Evolutionary conservation across 2,113 vertebrate species (phyloP), one percentile per base, ranked within the genome.

Genomic region (Hystrix cristata): DNA sequence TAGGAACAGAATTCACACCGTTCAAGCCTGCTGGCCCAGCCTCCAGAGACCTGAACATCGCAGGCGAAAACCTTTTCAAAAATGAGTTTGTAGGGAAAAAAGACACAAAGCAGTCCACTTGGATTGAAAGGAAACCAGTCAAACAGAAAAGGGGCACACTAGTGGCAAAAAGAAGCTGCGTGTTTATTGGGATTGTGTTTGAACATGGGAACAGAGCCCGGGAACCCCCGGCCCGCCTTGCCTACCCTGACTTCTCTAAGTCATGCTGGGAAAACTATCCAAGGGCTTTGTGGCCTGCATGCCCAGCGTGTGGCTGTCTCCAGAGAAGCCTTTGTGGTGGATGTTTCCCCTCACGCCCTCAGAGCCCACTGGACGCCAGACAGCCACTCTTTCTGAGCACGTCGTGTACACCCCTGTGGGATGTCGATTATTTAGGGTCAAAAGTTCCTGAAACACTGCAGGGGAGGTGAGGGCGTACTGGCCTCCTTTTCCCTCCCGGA

Each of bases 1-100:
- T 87, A 97, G 95, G 98, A 98, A 97, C 97, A 98, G 94, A 97
- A 97, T 93, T 96, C 95, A 87, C 93, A 87, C 89, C 95, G 97
- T 81, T 84, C 19, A 51, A 59, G 43, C 95, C 87, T 87, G 81
- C 95, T 94, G 0, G 0, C 16, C 87, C 76, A 82, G 95, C 85
- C n/a, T 97, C 86, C 16, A 87, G 72, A 97, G 96, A 90, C 2
- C 19, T 10, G 31, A 81, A 82, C 21, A 3, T 80, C 23, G 55
- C 65, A 67, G 31, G 46, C 46, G 48, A 94, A 69, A 89, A 18
- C 0, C 7, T 25, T 43, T 23, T 2, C 13, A 21, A 59, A 31
- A 67, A n/a, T 51, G 11, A 72, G 43, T 59, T 91, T 89, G 31
- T 67, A 79, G 29, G 34, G 82, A 71, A 38, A 86, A 87, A 91